Base-by-base conservation (phyloP, 1,140 invertebrate genomes). In the Lepidurus apus region DNA sequence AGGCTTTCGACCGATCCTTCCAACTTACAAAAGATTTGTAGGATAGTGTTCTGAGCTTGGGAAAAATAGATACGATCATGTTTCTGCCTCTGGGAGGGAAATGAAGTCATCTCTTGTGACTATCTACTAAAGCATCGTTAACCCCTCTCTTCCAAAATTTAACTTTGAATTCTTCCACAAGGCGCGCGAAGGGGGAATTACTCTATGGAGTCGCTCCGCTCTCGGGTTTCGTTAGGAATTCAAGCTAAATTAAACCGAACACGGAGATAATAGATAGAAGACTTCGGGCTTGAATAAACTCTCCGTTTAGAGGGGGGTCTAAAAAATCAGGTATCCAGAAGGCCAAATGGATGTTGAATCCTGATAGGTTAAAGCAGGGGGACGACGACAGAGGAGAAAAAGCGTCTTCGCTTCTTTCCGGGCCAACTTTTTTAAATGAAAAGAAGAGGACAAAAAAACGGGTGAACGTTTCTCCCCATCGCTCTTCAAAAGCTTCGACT, bases 161-260 rank as follows among this genome's bases (percentile, higher is more conserved):
- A 65, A 13, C 34, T 34, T 34, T 2, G 34, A 34, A 34, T 34
- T 34, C 34, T 34, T 34, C 34, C 34, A 34, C 34, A 34, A 65
- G 53, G 21, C 53, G 21, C 53, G 53, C 53, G 53, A 65, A 21
- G 17, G 17, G 53, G 45, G n/a, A 21, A 21, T n/a, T 65, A 65
- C 17, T 65, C 21, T 65, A 21, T 17, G 17, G 17, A 65, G 53
- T 65, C 53, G 53, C 21, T 13, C 21, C 21, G 53, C 21, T 13
- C 21, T 65, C 53, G 53, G 53, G 8, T 65, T 65, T 65, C 53
- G 53, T 65, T 65, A 65, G 21, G 13, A 13, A 65, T 65, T 21
- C 21, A 65, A 65, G 21, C 17, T 65, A 65, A 65, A 65, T 65
- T 13, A 65, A 65, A 65, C 53, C 53, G 53, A 65, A 65, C 53